These are phyloP conservation scores for Drosophila birchii DNA, from an alignment of 2,888 invertebrate genomes.

Conservation along the genomic window DNA sequence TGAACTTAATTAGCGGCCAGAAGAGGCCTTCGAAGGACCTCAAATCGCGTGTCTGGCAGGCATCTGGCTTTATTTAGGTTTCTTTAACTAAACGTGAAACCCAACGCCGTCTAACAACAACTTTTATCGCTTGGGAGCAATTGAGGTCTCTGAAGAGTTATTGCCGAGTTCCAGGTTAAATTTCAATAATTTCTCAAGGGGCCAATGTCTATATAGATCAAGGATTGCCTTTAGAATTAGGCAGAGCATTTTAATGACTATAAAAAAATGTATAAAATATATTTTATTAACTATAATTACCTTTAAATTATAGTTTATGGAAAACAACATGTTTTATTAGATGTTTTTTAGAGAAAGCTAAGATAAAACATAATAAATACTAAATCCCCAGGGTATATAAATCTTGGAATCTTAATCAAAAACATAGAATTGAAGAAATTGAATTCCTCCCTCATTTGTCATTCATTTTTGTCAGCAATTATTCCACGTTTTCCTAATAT, in stretches of 20 bases:
- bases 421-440: neutral
- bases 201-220: neutral
- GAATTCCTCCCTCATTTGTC: neutral
- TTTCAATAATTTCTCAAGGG: constrained; percentile 15
- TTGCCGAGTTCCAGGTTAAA: neutral
- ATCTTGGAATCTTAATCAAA: too few relatives aligned
- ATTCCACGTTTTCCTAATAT: neutral
- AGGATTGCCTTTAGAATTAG: neutral
- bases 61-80: constrained; percentile 41
- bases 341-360: neutral
- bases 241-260: neutral
- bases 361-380: neutral
- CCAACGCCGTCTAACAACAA: constrained; percentile 28
- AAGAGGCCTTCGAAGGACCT: constrained; percentile 46
- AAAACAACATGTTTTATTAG: neutral
- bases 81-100: constrained; percentile 18
- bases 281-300: neutral
- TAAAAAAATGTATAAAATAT: neutral
- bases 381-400: too few relatives aligned
- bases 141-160: constrained; percentile 2
- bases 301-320: too few relatives aligned
- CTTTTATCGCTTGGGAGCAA: constrained; percentile 14
- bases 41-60: constrained; percentile 64
- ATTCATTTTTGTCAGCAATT: neutral
- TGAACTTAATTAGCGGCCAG: constrained; percentile 72